Conservation (phyloP, 2,888 invertebrate species). For the Agriotes lineatus region DNA sequence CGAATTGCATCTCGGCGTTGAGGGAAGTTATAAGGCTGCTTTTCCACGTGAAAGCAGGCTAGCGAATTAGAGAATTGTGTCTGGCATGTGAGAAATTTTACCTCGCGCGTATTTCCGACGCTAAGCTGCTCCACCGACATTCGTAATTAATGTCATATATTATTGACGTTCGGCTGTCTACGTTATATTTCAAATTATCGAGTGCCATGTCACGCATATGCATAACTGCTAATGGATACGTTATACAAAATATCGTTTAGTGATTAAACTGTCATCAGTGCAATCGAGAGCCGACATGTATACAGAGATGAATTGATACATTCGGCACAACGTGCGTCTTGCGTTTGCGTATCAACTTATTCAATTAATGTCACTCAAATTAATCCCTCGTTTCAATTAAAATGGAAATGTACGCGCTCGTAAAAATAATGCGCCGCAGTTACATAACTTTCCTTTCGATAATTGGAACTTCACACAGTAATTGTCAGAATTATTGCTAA, state of each 20-base stretch:
- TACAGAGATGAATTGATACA: slow-evolving; percentile 37
- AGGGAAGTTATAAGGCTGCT: neutral
- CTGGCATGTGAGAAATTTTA: slow-evolving; percentile 4
- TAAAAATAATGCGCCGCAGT: slow-evolving; percentile 26
- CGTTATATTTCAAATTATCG: slow-evolving; percentile 50
- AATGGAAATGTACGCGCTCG: slow-evolving; percentile 39
- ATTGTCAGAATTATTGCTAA: neutral
- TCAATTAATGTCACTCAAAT: slow-evolving; percentile 41
- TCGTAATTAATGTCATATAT: slow-evolving; percentile 16
- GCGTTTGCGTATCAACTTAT: slow-evolving; percentile 40
- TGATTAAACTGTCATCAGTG: slow-evolving; percentile 52
- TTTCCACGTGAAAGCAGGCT: neutral
- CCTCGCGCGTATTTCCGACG: slow-evolving; percentile 1
- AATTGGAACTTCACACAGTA: slow-evolving; percentile 2
- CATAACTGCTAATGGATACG: slow-evolving; percentile 51
- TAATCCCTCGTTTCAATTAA: slow-evolving; percentile 43
- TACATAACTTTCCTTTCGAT: slow-evolving; percentile 21
- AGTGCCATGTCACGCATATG: slow-evolving; percentile 45
- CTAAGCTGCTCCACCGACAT: slow-evolving; percentile 2
- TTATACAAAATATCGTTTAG: slow-evolving; percentile 52
- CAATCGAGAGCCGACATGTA: slow-evolving; percentile 38
- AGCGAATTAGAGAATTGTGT: neutral
- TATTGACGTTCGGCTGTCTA: slow-evolving; percentile 22
- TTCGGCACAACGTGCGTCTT: slow-evolving; percentile 24
- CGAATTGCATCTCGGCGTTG: neutral